These are phyloP conservation scores for Nannobrachium achirus DNA, from an alignment of 2,113 vertebrate species.

Conservation along the genomic window DNA sequence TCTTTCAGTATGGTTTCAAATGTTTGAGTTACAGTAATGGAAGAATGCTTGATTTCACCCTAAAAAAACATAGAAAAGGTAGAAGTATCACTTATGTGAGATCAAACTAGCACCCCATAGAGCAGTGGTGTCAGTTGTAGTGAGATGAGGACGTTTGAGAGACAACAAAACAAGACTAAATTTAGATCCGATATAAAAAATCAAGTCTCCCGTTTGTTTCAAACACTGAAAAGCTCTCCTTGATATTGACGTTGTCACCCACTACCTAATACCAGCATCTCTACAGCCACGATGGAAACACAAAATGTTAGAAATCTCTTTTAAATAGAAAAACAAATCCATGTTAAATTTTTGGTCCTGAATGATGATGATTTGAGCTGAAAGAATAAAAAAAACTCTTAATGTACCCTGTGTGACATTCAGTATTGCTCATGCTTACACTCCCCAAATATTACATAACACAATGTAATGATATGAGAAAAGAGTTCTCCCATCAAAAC, in stretches of 20 bases:
- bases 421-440: too few species aligned
- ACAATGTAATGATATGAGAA: too few species aligned
- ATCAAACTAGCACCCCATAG: constrained; percentile 5
- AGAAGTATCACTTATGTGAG: constrained; percentile 10
- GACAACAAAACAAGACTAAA: constrained; percentile 31
- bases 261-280: too few species aligned
- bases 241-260: neutral
- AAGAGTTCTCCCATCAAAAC: too few species aligned
- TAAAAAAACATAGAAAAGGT: constrained; percentile 35
- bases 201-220: neutral
- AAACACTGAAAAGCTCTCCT: neutral
- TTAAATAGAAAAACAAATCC: too few species aligned
- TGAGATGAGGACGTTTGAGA: neutral
- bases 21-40: constrained; percentile 6
- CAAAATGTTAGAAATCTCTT: too few species aligned
- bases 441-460: too few species aligned
- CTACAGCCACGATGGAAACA: too few species aligned
- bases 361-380: neutral
- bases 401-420: too few species aligned
- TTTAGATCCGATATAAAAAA: constrained; percentile 34
- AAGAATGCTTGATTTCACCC: neutral
- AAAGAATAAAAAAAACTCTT: neutral
- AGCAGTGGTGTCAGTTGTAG: constrained; percentile 7
- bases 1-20: constrained; percentile 2
- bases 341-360: too few species aligned